phyloP scores from a whole-genome alignment of 2,113 vertebrate genomes.

The Procavia capensis region DNA sequence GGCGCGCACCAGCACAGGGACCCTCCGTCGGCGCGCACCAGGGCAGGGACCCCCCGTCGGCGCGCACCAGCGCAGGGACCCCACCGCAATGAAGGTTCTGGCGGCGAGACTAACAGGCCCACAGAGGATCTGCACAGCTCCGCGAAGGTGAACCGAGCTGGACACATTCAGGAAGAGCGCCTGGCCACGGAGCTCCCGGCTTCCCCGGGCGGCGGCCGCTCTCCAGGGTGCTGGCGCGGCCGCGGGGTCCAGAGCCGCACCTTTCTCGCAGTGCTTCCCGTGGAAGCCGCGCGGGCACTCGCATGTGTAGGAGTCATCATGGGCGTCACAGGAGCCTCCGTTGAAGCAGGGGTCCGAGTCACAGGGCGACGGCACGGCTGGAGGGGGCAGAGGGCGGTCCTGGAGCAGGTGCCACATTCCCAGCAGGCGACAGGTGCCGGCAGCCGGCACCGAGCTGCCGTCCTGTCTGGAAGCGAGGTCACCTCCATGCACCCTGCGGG shows the following conservation, averaged over 20 bases:
- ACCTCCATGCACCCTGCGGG: not conserved
- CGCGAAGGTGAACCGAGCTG: no score
- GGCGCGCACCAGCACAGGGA: no score
- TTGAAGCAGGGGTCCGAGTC: slow-evolving; percentile 98
- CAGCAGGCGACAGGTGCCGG: not conserved
- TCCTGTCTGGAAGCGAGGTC: not conserved
- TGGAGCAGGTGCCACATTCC: not conserved
- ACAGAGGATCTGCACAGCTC: no score
- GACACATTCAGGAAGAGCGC: no score
- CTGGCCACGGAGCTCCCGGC: not conserved
- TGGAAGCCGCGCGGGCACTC: slow-evolving; percentile 94
- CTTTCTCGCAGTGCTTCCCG: slow-evolving; percentile 96
- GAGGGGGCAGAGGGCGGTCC: slow-evolving; percentile 78
- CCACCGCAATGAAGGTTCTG: no score
- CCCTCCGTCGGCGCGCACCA: no score
- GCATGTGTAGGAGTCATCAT: slow-evolving; percentile 93
- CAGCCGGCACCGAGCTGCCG: not conserved
- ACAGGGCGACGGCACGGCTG: slow-evolving; percentile 96
- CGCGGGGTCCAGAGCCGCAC: slow-evolving; percentile 77
- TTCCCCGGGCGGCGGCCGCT: not conserved
- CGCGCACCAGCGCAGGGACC: no score
- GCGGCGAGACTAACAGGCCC: no score
- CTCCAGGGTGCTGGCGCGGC: slow-evolving; percentile 55
- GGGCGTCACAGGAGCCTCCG: slow-evolving; percentile 94
- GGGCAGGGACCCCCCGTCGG: no score